Evolutionary conservation across 2,797 vertebrate species (phyloP).

Genomic region (Bryconaethiops microstoma): DNA sequence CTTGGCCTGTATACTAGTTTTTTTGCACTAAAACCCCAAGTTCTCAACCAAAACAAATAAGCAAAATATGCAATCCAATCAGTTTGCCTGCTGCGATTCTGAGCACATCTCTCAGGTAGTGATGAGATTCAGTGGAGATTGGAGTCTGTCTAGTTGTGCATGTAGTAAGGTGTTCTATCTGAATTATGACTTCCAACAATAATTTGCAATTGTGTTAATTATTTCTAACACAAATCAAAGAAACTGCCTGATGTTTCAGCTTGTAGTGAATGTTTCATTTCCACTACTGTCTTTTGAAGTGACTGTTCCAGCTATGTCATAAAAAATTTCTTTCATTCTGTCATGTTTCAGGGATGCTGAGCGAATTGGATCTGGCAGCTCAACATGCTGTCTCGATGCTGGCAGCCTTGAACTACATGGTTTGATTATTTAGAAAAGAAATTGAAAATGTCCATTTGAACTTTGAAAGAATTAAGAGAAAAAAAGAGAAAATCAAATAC

Average conservation of each 20-base stretch:
- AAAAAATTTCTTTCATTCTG: neutral
- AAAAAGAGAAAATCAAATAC: neutral
- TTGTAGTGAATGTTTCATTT: neutral
- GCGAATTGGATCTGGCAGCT: slow-evolving; percentile 83
- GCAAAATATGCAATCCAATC: slow-evolving; percentile 11
- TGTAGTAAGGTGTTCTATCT: neutral
- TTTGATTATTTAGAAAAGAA: slow-evolving; percentile 58
- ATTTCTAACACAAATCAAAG: neutral
- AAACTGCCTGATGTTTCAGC: neutral
- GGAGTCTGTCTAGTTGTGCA: neutral
- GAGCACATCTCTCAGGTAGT: neutral
- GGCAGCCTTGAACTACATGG: slow-evolving; percentile 80
- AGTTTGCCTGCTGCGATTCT: slow-evolving; percentile 1
- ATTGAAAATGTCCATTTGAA: neutral
- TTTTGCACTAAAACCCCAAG: neutral
- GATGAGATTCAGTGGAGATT: neutral
- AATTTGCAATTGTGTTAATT: neutral
- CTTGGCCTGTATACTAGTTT: neutral
- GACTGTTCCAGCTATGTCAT: neutral
- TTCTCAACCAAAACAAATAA: neutral
- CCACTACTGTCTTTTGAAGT: neutral
- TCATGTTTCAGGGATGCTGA: slow-evolving; percentile 77
- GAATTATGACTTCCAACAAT: neutral
- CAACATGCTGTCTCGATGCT: slow-evolving; percentile 83
- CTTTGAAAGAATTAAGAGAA: neutral